phyloP scores from a whole-genome alignment of 2,797 vertebrate species.

The Oreortyx pictus region DNA sequence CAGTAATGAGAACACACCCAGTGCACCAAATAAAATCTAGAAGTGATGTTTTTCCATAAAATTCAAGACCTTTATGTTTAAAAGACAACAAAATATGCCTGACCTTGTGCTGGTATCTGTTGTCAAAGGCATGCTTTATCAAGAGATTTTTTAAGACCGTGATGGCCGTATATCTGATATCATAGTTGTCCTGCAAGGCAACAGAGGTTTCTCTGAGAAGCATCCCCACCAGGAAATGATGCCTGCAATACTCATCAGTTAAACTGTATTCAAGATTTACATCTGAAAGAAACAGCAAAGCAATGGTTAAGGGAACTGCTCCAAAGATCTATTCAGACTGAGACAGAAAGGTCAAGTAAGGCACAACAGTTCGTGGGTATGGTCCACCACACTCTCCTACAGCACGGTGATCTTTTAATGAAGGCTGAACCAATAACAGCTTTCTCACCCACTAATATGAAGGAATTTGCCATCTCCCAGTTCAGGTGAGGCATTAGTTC shows the following conservation, averaged over 20 bases:
- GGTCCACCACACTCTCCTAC: background rate
- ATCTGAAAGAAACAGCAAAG: constrained; percentile 83
- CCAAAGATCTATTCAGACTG: background rate
- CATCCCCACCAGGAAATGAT: constrained; percentile 96
- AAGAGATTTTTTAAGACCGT: constrained; percentile 93
- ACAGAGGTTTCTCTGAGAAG: constrained; percentile 91
- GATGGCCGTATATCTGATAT: constrained; percentile 91
- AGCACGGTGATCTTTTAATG: background rate
- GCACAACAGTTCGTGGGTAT: accelerated
- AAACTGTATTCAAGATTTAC: constrained; percentile 92
- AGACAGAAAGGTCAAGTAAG: background rate
- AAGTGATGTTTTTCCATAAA: background rate
- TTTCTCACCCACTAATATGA: background rate
- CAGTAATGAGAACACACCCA: background rate
- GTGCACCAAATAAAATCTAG: background rate
- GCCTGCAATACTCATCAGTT: constrained; percentile 94
- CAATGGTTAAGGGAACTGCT: constrained; percentile 45
- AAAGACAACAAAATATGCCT: constrained; percentile 25
- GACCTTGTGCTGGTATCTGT: constrained; percentile 94
- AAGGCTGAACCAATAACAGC: background rate
- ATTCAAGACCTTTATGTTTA: background rate
- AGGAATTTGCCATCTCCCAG: background rate
- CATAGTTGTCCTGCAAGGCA: constrained; percentile 88
- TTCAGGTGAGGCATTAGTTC: background rate
- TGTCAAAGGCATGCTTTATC: constrained; percentile 95